Conservation (phyloP, 2,797 vertebrate genomes). For the Melopsittacus undulatus region DNA sequence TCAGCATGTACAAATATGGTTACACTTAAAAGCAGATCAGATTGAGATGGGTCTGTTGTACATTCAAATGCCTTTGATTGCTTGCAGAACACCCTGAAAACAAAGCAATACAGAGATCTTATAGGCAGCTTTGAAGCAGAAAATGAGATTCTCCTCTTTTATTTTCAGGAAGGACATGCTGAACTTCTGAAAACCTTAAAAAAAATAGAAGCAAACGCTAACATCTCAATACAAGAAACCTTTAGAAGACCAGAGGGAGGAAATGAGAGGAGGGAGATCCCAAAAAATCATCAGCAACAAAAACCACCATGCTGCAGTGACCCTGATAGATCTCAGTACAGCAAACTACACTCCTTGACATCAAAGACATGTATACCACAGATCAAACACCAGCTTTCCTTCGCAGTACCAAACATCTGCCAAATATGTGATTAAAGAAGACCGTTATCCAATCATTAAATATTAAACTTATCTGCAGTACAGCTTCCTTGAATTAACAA, state of each 20-base stretch:
- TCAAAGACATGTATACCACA: background rate
- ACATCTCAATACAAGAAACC: background rate
- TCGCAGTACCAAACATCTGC: background rate
- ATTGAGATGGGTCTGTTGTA: background rate
- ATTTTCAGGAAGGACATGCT: background rate
- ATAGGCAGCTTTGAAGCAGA: conserved; percentile 51
- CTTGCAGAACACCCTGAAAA: conserved; percentile 24
- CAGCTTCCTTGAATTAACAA: background rate
- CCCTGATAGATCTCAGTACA: background rate
- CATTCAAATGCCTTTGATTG: conserved; percentile 23
- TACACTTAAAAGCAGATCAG: conserved; percentile 23
- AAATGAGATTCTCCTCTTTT: conserved; percentile 36
- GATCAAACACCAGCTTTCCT: conserved; percentile 23
- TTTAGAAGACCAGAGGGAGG: background rate
- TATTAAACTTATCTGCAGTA: background rate
- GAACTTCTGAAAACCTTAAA: background rate
- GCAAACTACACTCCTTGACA: background rate
- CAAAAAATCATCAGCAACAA: background rate
- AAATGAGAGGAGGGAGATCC: conserved; percentile 16
- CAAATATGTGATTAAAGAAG: background rate
- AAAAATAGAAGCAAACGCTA: background rate
- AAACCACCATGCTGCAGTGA: background rate
- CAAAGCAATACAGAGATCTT: background rate
- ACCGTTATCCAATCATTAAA: background rate
- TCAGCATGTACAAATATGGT: conserved; percentile 36